Base-by-base conservation (phyloP, 2,113 vertebrate species). In the Scomber colias region DNA sequence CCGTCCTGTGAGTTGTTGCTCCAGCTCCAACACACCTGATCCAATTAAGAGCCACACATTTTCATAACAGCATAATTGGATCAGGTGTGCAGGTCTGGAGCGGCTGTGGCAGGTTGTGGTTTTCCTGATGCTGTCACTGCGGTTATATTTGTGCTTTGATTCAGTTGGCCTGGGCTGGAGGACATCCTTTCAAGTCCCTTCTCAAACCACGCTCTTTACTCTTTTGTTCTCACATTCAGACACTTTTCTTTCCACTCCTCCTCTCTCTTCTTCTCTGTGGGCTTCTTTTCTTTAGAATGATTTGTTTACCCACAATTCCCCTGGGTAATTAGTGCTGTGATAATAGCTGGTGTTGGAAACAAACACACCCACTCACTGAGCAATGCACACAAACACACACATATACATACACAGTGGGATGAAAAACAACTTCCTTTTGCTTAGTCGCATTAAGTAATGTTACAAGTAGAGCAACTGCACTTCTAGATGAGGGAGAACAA, bases 301-400 rank as follows among this genome's bases (percentile, higher is more conserved):
- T 90, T 92, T 93, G 90, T 93, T 92, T 91, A 89, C 90, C 89
- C 92, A 87, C 82, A 90, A 82, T 87, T 53, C 92, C 84, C 88
- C 54, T 83, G 90, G 89, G 86, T 92, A 92, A 93, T 93, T 91
- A 92, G 86, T 66, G 77, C 81, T 81, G 75, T 91, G 91, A 87
- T 93, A 93, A 93, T 92, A 87, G 86, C 87, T 89, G 73, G 79
- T 91, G 88, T 91, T 82, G 86, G 85, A 90, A 89, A 90, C 88
- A 91, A 92, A 93, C 84, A 89, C 89, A 77, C 88, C 83, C 85
- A 85, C 88, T 85, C 85, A 27, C 75, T 84, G 55, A 79, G 55
- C 61, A 66, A 75, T 15, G 35, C 75, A 78, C 76, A 79, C 71
- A 83, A 62, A 67, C 54, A 54, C 27, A 35, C 45, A 44, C 10